Conservation (phyloP, 2,113 vertebrate genomes). For the Ibidorhyncha struthersii region DNA sequence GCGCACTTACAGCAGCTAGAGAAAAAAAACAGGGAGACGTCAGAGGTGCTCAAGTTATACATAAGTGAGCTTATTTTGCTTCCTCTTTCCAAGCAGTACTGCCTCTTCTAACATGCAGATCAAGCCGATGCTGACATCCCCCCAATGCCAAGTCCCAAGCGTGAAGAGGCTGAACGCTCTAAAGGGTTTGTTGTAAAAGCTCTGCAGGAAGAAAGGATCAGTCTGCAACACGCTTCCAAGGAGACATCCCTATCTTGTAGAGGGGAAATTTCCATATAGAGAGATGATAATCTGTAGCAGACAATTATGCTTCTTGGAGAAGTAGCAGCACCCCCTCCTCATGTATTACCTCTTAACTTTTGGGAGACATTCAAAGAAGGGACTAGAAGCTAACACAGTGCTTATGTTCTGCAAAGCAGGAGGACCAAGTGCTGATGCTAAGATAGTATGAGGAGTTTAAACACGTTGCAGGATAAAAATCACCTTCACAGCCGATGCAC, state of each 20-base stretch:
- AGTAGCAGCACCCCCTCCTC: rapidly evolving
- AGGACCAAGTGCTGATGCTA: background rate
- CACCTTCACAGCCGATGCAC: background rate
- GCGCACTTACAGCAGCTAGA: constrained; percentile 92
- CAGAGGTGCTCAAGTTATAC: background rate
- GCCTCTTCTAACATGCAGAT: background rate
- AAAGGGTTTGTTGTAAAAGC: background rate
- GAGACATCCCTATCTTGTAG: background rate
- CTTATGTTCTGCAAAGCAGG: background rate
- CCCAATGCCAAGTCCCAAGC: background rate
- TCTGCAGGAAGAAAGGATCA: background rate
- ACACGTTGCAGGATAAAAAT: background rate
- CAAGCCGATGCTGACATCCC: background rate
- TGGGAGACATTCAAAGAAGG: background rate
- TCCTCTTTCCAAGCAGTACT: background rate
- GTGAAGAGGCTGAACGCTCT: background rate
- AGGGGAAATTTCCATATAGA: background rate
- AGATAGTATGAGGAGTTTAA: background rate
- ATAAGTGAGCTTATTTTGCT: background rate
- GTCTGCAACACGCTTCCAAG: background rate
- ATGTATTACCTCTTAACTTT: rapidly evolving
- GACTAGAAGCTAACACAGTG: background rate
- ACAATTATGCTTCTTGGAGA: background rate
- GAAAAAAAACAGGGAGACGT: background rate
- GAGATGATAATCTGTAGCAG: background rate